phyloP scores from a whole-genome alignment of 2,113 vertebrate genomes.

The Mus pahari region DNA sequence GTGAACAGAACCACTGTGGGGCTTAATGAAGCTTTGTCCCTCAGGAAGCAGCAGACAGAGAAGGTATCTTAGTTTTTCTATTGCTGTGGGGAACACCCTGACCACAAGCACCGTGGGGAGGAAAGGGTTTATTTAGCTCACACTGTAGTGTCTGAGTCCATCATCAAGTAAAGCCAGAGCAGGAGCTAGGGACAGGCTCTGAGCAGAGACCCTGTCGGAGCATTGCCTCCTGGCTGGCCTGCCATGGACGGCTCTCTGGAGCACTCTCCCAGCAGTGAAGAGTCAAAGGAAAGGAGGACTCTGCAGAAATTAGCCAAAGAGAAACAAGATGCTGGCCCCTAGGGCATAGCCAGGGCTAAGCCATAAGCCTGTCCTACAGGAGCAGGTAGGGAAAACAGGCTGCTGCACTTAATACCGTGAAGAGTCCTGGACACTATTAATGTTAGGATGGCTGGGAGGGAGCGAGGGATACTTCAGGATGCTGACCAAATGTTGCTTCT shows the following conservation, averaged over 20 bases:
- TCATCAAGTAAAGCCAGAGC: background rate
- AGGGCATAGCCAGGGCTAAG: background rate
- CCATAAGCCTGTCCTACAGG: background rate
- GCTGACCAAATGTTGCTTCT: background rate
- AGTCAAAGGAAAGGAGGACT: background rate
- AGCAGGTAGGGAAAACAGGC: background rate
- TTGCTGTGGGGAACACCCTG: background rate
- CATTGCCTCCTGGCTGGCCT: background rate
- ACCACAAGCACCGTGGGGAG: background rate
- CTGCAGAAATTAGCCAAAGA: slow-evolving; percentile 1
- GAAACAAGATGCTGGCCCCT: background rate
- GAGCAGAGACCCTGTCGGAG: background rate
- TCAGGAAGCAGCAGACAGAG: background rate
- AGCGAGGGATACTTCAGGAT: background rate
- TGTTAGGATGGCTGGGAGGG: background rate
- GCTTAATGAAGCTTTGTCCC: background rate
- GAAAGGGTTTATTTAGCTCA: background rate
- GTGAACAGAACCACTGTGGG: background rate
- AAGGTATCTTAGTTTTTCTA: background rate
- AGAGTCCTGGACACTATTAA: background rate
- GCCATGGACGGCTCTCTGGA: background rate
- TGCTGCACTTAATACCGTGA: background rate
- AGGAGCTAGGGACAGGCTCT: background rate
- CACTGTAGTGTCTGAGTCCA: background rate
- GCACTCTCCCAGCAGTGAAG: background rate